Conservation (phyloP, 2,797 vertebrate genomes). For the Pachyuromys duprasi region DNA sequence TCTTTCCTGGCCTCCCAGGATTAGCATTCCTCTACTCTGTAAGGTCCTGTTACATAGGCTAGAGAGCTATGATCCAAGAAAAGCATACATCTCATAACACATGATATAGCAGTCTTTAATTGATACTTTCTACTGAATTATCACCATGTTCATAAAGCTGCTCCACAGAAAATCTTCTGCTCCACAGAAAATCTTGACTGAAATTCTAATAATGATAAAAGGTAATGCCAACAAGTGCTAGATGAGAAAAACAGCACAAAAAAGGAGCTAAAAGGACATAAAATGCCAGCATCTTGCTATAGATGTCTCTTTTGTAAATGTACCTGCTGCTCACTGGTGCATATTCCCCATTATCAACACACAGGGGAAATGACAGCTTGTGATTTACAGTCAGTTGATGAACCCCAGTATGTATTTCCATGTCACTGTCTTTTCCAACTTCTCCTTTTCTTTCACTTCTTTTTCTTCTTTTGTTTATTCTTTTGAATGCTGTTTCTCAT, state of each 20-base stretch:
- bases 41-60: neutral
- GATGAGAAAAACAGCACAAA: neutral
- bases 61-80: neutral
- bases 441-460: constrained; percentile 27
- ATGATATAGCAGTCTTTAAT: neutral
- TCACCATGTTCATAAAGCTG: neutral
- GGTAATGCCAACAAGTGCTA: neutral
- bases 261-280: neutral
- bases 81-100: neutral
- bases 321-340: neutral
- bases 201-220: constrained; percentile 31
- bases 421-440: neutral
- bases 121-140: neutral
- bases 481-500: constrained; percentile 51
- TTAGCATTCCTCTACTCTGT: neutral
- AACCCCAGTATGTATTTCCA: neutral
- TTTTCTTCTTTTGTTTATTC: constrained; percentile 52
- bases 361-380: neutral
- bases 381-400: constrained; percentile 18
- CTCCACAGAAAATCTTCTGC: neutral
- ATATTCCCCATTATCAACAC: neutral
- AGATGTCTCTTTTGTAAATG: neutral
- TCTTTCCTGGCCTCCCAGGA: neutral
- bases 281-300: neutral
- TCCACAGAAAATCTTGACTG: constrained; percentile 27